Evolutionary conservation across 2,888 invertebrate genomes (phyloP), one percentile per base, ranked within the genome.

Genomic region (Lepidonotus clava): DNA sequence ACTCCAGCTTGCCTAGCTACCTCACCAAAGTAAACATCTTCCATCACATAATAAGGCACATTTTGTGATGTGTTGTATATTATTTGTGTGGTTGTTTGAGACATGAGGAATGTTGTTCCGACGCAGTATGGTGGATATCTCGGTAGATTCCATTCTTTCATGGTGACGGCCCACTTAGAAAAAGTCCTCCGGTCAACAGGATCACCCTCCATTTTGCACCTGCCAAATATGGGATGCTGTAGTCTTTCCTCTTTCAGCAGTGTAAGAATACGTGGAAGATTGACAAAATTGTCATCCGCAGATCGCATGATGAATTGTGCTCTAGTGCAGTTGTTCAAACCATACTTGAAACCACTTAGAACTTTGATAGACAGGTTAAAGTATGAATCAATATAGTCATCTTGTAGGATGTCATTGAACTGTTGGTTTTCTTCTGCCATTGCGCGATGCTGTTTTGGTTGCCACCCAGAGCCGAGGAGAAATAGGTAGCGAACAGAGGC

Each of bases 21-120:
- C 38, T 36, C 36, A 1, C 71, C 71, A 71, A 71, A 71, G 38
- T n/a, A 71, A 1, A 71, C 71, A 38, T 71, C 71, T 38, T 71
- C 71, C 71, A 71, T 6, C 2, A 71, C 71, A 71, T 36, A 71
- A 18, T 36, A 71, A 21, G 71, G 71, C 38, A 71, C 71, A 6
- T 71, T 38, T 18, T 71, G 36, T 21, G 71, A 11, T 6, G 71
- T 38, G 0, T 18, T 5, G 38, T 21, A 71, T 18, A 71, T 18
- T 18, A 0, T 71, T n/a, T 71, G 36, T 38, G 38, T 71, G 1
- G 71, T 71, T 2, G 34, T 34, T 18, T 5, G 5, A 0, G 71
- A 36, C 71, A 71, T 71, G 11, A 34, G 36, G 71, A 36, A 71
- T 34, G 71, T 24, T 21, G 71, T 71, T 1, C 71, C 71, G 18